phyloP scores from a whole-genome alignment of 2,888 invertebrate species.

The Sinhomidia bicolor region DNA sequence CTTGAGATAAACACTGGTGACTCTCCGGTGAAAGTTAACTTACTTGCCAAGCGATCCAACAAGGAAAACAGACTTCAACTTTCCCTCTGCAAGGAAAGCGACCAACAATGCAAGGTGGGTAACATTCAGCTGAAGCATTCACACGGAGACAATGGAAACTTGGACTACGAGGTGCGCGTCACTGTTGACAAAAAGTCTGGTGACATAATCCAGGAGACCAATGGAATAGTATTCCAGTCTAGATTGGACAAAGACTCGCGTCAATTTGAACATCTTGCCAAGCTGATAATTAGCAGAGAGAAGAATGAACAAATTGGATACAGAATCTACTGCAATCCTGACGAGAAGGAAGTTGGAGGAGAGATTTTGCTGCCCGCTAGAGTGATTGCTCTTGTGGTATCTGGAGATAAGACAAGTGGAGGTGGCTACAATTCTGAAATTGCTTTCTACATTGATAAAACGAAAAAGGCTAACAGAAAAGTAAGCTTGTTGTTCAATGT shows the following conservation, averaged over 20 bases:
- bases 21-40: constrained; percentile 73
- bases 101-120: constrained; percentile 70
- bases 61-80: constrained; percentile 75
- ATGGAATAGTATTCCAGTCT: constrained; percentile 59
- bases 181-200: constrained; percentile 26
- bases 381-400: constrained; percentile 83
- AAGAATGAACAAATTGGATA: constrained; percentile 76
- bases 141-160: constrained; percentile 66
- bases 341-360: constrained; percentile 81
- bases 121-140: constrained; percentile 67
- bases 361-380: constrained; percentile 84
- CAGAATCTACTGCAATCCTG: constrained; percentile 82
- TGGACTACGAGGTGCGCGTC: constrained; percentile 70
- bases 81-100: constrained; percentile 73
- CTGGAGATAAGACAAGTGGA: constrained; percentile 81
- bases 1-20: constrained; percentile 57
- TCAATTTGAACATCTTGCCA: constrained; percentile 71
- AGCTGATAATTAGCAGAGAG: constrained; percentile 75
- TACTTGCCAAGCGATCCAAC: constrained; percentile 76
- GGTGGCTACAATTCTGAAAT: constrained; percentile 84
- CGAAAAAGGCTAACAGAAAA: constrained; percentile 87
- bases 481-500: constrained; percentile 86
- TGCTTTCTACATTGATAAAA: constrained; percentile 85
- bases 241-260: constrained; percentile 40
- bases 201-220: constrained; percentile 44